Base-by-base conservation (phyloP, 2,797 vertebrate genomes). In the Chelmon rostratus region DNA sequence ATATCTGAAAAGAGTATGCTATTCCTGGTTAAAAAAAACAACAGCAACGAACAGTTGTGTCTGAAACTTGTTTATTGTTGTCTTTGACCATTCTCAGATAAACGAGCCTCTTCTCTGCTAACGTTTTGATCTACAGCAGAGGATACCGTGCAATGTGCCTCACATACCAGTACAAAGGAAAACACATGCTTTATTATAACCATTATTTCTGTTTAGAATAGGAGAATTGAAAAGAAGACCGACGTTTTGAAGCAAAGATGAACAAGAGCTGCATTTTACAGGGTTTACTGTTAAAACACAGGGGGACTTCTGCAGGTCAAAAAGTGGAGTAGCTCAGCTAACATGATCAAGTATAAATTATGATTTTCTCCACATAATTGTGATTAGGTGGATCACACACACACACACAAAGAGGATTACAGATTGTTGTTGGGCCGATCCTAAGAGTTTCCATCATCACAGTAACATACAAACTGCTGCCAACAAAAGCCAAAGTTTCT, bases 1-100 rank as follows among this genome's bases (percentile, higher is more conserved):
- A 0, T n/a, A 3, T 35, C 11, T 37, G 5, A 19, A 7, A 12
- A 6, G 1, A 0, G 33, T 0, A 5, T 28, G 1, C 53, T 59
- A 21, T 25, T 54, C 1, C 8, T 35, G 33, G 10, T 49, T n/a
- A n/a, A 5, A 1, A 19, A 28, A 67, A 9, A 6, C 10, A 5
- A 8, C 6, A 53, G 1, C 9, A 67, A 9, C 6, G 10, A 5
- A 8, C 6, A 53, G 1, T 9, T 38, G 5, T 18, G 8, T 15
- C 12, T 49, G 3, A 40, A 53, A 23, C 23, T 1, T 25, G 13
- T 10, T 28, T 8, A 23, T 16, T 58, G 33, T 37, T 73, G 47
- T 64, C 10, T 18, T 2, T 31, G 25, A 15, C 15, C 8, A 18
- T 28, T 16, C 50, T 65, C 11, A 7, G 46, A 10, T 31, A 42